These are phyloP conservation scores for Drosophila pseudotakahashii DNA, from an alignment of 2,888 invertebrate genomes.

Conservation along the genomic window DNA sequence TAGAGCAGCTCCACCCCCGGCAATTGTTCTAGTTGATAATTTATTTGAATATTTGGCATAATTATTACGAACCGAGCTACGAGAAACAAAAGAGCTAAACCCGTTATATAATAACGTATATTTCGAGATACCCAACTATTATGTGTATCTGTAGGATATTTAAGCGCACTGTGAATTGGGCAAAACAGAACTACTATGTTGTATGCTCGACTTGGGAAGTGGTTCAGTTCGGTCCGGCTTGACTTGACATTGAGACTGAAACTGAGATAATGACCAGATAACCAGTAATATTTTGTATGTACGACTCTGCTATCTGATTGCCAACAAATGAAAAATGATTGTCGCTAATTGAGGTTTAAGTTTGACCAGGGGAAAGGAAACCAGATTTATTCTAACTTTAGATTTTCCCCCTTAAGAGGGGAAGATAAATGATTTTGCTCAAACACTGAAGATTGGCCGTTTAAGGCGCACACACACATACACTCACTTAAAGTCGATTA, in stretches of 20 bases:
- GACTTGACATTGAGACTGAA: constrained; percentile 64
- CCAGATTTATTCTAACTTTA: constrained; percentile 39
- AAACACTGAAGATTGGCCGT: constrained; percentile 50
- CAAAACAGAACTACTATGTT: constrained; percentile 12
- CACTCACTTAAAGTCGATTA: constrained; percentile 64
- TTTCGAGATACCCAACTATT: constrained; percentile 33
- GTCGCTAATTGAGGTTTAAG: constrained; percentile 60
- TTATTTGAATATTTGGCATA: constrained; percentile 73
- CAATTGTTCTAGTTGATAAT: constrained; percentile 75
- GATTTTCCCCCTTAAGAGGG: constrained; percentile 19
- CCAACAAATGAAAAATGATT: constrained; percentile 59
- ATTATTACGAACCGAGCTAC: constrained; percentile 49
- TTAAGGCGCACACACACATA: constrained; percentile 43
- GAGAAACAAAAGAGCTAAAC: constrained; percentile 25
- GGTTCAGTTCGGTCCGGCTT: constrained; percentile 1
- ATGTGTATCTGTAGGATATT: constrained; percentile 49
- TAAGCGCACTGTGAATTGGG: constrained; percentile 37
- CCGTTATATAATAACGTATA: constrained; percentile 50
- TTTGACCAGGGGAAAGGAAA: constrained; percentile 17
- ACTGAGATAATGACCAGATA: constrained; percentile 31
- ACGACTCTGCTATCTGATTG: constrained; percentile 19
- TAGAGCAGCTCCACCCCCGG: background rate
- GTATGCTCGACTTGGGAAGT: constrained; percentile 6
- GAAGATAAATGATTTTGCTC: constrained; percentile 68
- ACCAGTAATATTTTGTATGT: constrained; percentile 13